Base-by-base conservation (phyloP, 1,140 invertebrate genomes). In the Temnothorax longispinosus region DNA sequence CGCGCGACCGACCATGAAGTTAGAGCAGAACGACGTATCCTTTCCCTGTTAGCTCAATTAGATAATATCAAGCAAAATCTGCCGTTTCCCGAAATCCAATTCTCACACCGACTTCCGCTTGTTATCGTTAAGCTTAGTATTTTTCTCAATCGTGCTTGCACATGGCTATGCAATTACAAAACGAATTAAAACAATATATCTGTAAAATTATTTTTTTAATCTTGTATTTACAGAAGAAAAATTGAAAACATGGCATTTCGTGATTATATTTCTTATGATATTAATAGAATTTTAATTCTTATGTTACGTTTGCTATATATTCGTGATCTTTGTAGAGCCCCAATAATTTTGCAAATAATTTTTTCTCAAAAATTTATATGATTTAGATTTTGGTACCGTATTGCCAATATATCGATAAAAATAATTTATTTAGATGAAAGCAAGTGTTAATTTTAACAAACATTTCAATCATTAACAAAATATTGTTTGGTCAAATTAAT, bases 1-100 rank as follows among this genome's bases (percentile, higher is more conserved):
- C 92, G 92, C 90, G 86, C 92, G 88, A 93, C 90, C 91, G 77
- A 93, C 92, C 92, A 87, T 93, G 91, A 93, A 92, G 90, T 87
- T 89, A 86, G 89, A 91, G 84, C 91, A 86, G 87, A 90, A 92
- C 92, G 91, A 92, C 88, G 91, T 90, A 93, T 92, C 91, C 90
- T 90, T 93, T 87, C 91, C 89, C 89, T 91, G 90, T 88, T 81
- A 89, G 74, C 87, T 77, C 89, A 88, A 89, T 91, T 89, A 91
- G 91, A 93, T 92, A 90, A 92, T 87, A 93, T 93, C 93, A 88
- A 89, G 74, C 80, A 85, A 91, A 90, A 92, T 78, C 87, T 86
- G 85, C 86, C 75, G 77, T 90, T 92, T 92, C 86, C 67, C 81
- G 47, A 91, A 92, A 89, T 91, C 90, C 67, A 81, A 88, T 85